Evolutionary conservation across 2,797 vertebrate genomes (phyloP), one percentile per base, ranked within the genome.

Genomic region (Microctenopoma stevenorrisi): DNA sequence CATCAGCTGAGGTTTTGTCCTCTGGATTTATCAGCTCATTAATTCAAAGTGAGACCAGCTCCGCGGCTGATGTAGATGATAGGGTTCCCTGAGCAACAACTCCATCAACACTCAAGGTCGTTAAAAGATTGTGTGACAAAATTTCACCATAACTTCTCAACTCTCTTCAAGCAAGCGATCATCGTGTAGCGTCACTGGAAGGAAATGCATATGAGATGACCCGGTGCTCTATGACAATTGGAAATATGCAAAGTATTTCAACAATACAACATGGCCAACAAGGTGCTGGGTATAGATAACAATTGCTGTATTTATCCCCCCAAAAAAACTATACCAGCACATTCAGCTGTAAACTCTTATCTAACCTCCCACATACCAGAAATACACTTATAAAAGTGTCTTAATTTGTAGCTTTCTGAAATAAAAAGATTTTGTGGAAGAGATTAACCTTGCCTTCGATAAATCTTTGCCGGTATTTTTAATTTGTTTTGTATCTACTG

Each of bases 11-110:
- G 38, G 15, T 55, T 59, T 55, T 55, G 35, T 61, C 67, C 48
- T 28, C 37, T 43, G 42, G 58, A 67, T 42, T 62, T 30, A 69
- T 66, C 9, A 44, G 42, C 16, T 46, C 44, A 46, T 46, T 46
- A 46, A 46, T 1, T 46, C 16, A 46, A 7, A 46, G 44, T 46
- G 44, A 18, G 44, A 47, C n/a, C n/a, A 22, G 46, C 46, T 47
- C 46, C 11, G n/a, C 22, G 46, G 46, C 44, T 47, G n/a, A 8
- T 18, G 22, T 18, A 22, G 46, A 47, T 22, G 30, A 33, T 33
- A 33, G 30, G 18, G 12, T 16, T 10, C 44, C 8, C 4, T 46
- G 16, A 46, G 44, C 44, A 46, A 46, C 16, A 22, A 47, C n/a
- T 9, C 7, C 4, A 44, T 44, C 14, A 44, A 44, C 14, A 44